Percentiles rank a stretch among this genome's conserved stretches.
These are phyloP conservation scores for Eristalinus sepulchralis DNA, from an alignment of 2,888 invertebrate species.

Conservation along the genomic window DNA sequence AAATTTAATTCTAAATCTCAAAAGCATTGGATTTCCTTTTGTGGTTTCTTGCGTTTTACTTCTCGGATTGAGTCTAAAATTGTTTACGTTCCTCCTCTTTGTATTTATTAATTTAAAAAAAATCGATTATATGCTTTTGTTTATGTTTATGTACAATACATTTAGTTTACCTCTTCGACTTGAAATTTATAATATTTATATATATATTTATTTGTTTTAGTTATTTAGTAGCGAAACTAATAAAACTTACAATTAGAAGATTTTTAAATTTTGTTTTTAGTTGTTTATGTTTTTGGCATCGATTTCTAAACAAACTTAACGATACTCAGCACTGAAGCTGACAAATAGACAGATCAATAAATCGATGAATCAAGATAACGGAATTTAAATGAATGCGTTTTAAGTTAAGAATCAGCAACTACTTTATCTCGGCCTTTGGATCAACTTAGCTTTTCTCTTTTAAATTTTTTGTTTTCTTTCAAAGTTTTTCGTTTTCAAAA, in stretches of 20 bases:
- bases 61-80: constrained; percentile 22
- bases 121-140: constrained; percentile 44
- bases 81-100: background rate
- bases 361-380: constrained; percentile 51
- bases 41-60: constrained; percentile 1
- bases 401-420: constrained; percentile 63
- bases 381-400: constrained; percentile 5
- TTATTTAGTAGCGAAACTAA: constrained; percentile 56
- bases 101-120: constrained; percentile 37
- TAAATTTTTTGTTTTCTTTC: constrained; percentile 26
- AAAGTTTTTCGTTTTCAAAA: constrained; percentile 13
- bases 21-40: constrained; percentile 47
- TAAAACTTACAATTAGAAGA: constrained; percentile 59
- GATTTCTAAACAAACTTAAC: constrained; percentile 59
- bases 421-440: constrained; percentile 64
- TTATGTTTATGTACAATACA: constrained; percentile 36
- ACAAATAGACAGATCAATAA: constrained; percentile 16
- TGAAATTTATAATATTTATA: constrained; percentile 9
- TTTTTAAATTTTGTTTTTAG: background rate
- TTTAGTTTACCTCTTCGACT: constrained; percentile 41
- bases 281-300: constrained; percentile 63
- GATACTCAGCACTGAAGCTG: constrained; percentile 35
- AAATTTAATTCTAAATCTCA: constrained; percentile 41
- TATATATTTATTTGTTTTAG: constrained; percentile 8
- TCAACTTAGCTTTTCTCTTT: constrained; percentile 65